Conservation (phyloP, 2,888 invertebrate genomes). For the Sinopyrophorus schimmeli region DNA sequence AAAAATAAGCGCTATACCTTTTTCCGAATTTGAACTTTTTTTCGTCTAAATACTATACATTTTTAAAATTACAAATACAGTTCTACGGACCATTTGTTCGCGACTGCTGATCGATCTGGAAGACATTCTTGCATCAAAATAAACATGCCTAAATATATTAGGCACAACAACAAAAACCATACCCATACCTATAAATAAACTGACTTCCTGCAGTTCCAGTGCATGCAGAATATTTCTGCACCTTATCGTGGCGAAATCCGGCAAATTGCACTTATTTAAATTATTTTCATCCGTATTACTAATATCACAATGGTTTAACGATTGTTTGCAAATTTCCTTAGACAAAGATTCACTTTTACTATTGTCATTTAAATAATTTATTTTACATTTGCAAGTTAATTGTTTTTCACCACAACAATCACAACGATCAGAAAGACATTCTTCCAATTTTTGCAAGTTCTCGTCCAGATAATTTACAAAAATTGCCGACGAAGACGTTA, state of each 20-base stretch:
- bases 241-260: slow-evolving; percentile 12
- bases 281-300: slow-evolving; percentile 4
- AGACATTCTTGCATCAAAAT: too few relatives aligned
- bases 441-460: slow-evolving; percentile 33
- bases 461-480: slow-evolving; percentile 53
- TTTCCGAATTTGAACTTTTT: too few relatives aligned
- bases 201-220: slow-evolving; percentile 51
- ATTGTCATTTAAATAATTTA: slow-evolving; percentile 15
- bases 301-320: slow-evolving; percentile 19
- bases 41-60: too few relatives aligned
- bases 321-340: slow-evolving; percentile 6
- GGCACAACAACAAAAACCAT: too few relatives aligned
- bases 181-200: slow-evolving; percentile 50
- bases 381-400: slow-evolving; percentile 14
- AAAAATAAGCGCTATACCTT: too few relatives aligned
- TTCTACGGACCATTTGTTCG: too few relatives aligned
- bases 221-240: slow-evolving; percentile 47
- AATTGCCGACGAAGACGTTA: slow-evolving; percentile 62
- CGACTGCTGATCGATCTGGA: too few relatives aligned
- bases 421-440: slow-evolving; percentile 11
- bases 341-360: slow-evolving; percentile 14
- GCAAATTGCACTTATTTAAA: neutral
- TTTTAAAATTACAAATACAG: too few relatives aligned
- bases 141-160: too few relatives aligned
- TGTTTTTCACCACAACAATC: slow-evolving; percentile 19